Percentiles rank a stretch among this genome's conserved stretches.
Evolutionary conservation across 1,140 invertebrate genomes (phyloP).

Genomic region (Grapholita molesta): DNA sequence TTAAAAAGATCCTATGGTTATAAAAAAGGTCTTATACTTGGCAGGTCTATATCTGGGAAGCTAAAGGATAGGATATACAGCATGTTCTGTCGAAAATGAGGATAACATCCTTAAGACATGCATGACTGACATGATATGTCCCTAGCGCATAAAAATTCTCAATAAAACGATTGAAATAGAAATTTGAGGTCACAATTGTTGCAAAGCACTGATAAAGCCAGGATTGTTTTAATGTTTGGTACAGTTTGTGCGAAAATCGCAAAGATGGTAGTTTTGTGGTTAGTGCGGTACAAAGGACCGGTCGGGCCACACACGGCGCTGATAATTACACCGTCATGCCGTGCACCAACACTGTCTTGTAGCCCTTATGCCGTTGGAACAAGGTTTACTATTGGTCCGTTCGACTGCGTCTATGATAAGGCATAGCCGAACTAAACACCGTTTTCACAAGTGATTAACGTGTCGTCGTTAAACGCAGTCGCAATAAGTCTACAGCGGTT

Average conservation of each 20-base stretch:
- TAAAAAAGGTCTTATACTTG: no score
- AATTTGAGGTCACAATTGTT: no score
- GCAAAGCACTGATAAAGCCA: no score
- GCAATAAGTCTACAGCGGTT: not conserved
- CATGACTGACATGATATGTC: no score
- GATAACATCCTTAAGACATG: no score
- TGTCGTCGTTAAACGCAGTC: conserved; percentile 26
- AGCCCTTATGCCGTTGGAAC: not conserved
- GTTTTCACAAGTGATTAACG: conserved; percentile 43
- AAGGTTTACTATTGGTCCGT: not conserved
- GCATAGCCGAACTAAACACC: not conserved
- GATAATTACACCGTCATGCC: conserved; percentile 48
- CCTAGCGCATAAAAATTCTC: no score
- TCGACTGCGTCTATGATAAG: not conserved
- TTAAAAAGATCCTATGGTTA: no score
- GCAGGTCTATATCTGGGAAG: no score
- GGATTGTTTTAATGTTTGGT: no score
- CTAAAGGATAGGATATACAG: no score
- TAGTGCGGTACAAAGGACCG: conserved; percentile 21
- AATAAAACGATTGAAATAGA: no score
- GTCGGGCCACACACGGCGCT: conserved; percentile 35
- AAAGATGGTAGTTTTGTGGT: not conserved
- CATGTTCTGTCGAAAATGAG: no score
- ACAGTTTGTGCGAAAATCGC: not conserved
- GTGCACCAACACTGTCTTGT: not conserved